Conservation (phyloP, 2,888 invertebrate genomes). For the Prosapia bicincta region DNA sequence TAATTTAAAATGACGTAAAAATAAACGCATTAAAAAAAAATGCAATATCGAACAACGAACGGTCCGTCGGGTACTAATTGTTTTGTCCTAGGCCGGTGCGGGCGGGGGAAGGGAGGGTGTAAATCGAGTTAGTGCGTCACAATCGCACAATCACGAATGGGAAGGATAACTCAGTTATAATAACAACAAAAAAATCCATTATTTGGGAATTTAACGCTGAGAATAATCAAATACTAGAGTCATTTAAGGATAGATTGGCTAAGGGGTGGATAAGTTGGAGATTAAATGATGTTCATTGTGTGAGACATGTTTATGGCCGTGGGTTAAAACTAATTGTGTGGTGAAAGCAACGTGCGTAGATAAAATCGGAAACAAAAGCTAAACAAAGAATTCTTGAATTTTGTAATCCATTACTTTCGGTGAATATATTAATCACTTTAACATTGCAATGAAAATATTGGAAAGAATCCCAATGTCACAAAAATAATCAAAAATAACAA, state of each 20-base stretch:
- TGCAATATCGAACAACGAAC: too few relatives aligned
- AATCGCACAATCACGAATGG: conserved; percentile 20
- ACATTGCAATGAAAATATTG: too few relatives aligned
- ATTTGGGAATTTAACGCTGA: conserved; percentile 27
- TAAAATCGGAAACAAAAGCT: too few relatives aligned
- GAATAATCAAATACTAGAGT: conserved; percentile 28
- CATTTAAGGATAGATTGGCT: conserved; percentile 19
- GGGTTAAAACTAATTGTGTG: too few relatives aligned
- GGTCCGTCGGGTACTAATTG: not conserved
- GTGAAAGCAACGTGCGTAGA: too few relatives aligned
- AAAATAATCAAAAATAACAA: too few relatives aligned
- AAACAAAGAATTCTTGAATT: too few relatives aligned
- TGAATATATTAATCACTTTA: too few relatives aligned
- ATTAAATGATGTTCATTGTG: too few relatives aligned
- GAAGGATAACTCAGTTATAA: conserved; percentile 23
- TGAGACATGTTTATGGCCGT: too few relatives aligned
- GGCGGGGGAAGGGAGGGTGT: conserved; percentile 11
- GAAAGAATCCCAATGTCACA: too few relatives aligned
- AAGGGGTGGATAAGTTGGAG: not conserved
- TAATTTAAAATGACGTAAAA: not conserved
- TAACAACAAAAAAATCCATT: conserved; percentile 29
- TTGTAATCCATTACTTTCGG: too few relatives aligned
- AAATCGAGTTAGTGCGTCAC: conserved; percentile 16
- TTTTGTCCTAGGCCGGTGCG: not conserved
- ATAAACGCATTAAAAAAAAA: not conserved